phyloP scores from a whole-genome alignment of 2,888 invertebrate genomes.

The Aleiodes alternator region DNA sequence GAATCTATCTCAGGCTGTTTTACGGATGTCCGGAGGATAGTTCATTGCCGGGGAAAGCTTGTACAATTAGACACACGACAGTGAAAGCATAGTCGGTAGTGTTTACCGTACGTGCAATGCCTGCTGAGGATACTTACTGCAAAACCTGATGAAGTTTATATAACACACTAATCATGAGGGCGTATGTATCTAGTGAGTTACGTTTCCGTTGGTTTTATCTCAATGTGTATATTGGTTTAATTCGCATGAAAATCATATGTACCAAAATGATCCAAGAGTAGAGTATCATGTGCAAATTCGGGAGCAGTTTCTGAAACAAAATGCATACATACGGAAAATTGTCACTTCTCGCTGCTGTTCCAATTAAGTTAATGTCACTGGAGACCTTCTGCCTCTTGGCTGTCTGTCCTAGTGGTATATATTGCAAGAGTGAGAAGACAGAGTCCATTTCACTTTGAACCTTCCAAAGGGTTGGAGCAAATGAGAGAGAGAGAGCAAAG shows the following conservation, averaged over 20 bases:
- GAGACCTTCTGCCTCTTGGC: conserved; percentile 5
- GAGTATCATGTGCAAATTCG: background rate
- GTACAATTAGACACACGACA: conserved; percentile 50
- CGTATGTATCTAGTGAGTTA: conserved; percentile 28
- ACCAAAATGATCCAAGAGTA: background rate
- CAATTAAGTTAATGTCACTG: conserved; percentile 69
- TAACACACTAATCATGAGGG: background rate
- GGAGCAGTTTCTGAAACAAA: background rate
- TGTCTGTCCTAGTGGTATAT: conserved; percentile 33
- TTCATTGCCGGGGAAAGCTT: conserved; percentile 38
- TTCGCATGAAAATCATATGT: background rate
- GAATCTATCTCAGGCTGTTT: conserved; percentile 12
- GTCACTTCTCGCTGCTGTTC: conserved; percentile 44
- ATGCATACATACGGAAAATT: conserved; percentile 7
- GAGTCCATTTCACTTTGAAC: conserved; percentile 53
- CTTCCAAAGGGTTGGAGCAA: conserved; percentile 5
- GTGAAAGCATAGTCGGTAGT: conserved; percentile 39
- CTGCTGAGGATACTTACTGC: conserved; percentile 42
- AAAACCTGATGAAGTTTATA: background rate
- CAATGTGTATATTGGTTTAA: conserved; percentile 8
- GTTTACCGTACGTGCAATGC: conserved; percentile 55
- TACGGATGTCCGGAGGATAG: conserved; percentile 42
- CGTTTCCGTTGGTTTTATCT: conserved; percentile 41
- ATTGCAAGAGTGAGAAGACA: conserved; percentile 13
- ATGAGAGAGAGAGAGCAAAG: conserved; percentile 11